phyloP scores from a whole-genome alignment of 2,888 invertebrate species.

The Drosophila helvetica region DNA sequence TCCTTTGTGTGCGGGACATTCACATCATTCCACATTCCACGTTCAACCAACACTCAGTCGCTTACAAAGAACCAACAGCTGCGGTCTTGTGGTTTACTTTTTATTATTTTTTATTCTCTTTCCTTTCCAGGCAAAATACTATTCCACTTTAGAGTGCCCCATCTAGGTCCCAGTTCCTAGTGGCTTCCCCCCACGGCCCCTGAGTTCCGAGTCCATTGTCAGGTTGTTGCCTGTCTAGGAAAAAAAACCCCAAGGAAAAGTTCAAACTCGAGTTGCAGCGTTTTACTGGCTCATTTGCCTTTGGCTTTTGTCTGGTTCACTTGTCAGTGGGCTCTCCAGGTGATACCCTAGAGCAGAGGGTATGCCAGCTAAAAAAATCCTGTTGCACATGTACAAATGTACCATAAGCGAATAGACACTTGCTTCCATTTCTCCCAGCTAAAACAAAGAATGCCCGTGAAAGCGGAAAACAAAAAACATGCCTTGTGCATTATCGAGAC shows the following conservation, averaged over 20 bases:
- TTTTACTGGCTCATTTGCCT: constrained; percentile 59
- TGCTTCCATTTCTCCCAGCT: too few species aligned
- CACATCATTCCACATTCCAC: constrained; percentile 18
- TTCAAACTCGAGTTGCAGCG: constrained; percentile 45
- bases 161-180: neutral
- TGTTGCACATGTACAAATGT: too few species aligned
- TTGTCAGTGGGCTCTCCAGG: constrained; percentile 30
- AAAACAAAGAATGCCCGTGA: too few species aligned
- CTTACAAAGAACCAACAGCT: constrained; percentile 58
- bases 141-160: constrained; percentile 30
- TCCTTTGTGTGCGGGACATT: constrained; percentile 40
- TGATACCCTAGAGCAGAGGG: constrained; percentile 8
- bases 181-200: neutral
- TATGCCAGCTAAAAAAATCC: neutral
- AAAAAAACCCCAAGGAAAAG: constrained; percentile 44
- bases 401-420: too few species aligned
- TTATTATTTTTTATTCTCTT: constrained; percentile 61
- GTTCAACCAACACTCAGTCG: constrained; percentile 22
- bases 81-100: constrained; percentile 64
- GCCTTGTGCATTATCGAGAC: too few species aligned
- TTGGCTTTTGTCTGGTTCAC: constrained; percentile 39
- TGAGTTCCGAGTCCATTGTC: constrained; percentile 58
- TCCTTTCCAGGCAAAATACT: constrained; percentile 38
- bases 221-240: constrained; percentile 76
- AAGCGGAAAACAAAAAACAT: too few species aligned